phyloP scores from a whole-genome alignment of 2,797 vertebrate genomes.

The Poeciliopsis presidionis region DNA sequence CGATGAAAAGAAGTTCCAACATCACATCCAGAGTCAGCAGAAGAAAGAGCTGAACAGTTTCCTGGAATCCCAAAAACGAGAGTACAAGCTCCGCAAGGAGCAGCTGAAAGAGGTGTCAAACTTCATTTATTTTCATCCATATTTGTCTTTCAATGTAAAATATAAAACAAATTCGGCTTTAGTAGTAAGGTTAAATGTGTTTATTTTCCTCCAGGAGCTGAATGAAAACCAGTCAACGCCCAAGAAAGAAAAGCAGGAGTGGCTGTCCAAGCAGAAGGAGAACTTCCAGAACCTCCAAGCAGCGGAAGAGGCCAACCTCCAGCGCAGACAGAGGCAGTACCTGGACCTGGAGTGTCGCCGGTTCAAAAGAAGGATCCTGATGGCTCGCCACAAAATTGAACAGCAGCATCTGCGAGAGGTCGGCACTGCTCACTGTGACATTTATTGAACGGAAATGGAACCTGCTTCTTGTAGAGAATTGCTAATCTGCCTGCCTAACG shows the following conservation, averaged over 20 bases:
- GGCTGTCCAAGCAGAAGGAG: constrained; percentile 98
- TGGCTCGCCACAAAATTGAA: constrained; percentile 95
- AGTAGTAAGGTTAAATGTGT: neutral
- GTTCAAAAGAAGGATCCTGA: constrained; percentile 95
- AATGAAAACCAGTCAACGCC: constrained; percentile 99
- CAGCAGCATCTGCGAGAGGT: constrained; percentile 96
- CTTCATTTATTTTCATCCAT: neutral
- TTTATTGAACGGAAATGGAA: neutral
- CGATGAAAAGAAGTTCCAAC: constrained; percentile 98
- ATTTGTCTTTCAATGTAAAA: neutral
- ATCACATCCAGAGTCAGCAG: constrained; percentile 97
- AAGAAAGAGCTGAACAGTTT: constrained; percentile 98
- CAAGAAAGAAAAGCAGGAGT: constrained; percentile 99
- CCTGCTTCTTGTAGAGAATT: too few species aligned
- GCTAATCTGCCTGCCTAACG: too few species aligned
- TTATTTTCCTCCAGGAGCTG: constrained; percentile 83
- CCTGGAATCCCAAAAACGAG: constrained; percentile 95
- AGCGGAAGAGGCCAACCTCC: constrained; percentile 96
- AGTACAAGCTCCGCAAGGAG: constrained; percentile 98
- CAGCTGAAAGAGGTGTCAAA: constrained; percentile 93
- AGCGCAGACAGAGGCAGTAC: constrained; percentile 94
- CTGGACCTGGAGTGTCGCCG: constrained; percentile 95
- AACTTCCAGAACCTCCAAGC: constrained; percentile 99
- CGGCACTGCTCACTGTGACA: constrained; percentile 11
- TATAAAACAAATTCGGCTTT: neutral